phyloP scores from a whole-genome alignment of 2,797 vertebrate species.

The Staurois parvus region DNA sequence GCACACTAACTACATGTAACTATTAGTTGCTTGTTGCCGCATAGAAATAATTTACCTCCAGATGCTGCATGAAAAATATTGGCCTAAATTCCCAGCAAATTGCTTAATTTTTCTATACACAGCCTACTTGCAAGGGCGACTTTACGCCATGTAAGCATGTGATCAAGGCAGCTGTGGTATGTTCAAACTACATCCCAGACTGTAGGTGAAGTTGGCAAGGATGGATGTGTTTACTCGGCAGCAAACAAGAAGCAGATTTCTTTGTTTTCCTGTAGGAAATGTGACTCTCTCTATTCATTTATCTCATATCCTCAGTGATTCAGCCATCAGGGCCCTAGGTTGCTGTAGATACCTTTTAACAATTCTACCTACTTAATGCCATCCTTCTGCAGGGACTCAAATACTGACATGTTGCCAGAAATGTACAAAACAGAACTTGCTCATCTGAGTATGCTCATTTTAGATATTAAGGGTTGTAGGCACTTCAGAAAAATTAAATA shows the following conservation, averaged over 20 bases:
- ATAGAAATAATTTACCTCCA: neutral
- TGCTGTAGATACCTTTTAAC: neutral
- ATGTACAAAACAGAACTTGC: too few species aligned
- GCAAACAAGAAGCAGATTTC: slow-evolving; percentile 62
- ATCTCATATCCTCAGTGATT: slow-evolving; percentile 54
- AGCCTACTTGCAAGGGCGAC: slow-evolving; percentile 25
- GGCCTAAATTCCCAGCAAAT: neutral
- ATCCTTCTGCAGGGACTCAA: slow-evolving; percentile 7
- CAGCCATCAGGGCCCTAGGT: slow-evolving; percentile 41
- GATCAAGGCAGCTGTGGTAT: slow-evolving; percentile 54
- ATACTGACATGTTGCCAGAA: too few species aligned
- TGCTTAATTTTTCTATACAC: neutral
- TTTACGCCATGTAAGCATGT: slow-evolving; percentile 10
- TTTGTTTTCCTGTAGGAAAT: slow-evolving; percentile 61
- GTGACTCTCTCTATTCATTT: slow-evolving; percentile 56
- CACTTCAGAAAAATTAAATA: neutral
- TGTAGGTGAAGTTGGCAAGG: slow-evolving; percentile 61
- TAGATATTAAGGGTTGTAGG: neutral
- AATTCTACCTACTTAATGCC: slow-evolving; percentile 36
- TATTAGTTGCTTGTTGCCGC: too few species aligned
- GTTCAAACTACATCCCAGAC: slow-evolving; percentile 51
- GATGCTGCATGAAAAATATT: neutral
- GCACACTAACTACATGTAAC: too few species aligned
- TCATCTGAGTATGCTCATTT: neutral
- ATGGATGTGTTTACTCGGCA: slow-evolving; percentile 62